These are phyloP conservation scores for Glyptemys insculpta DNA, from an alignment of 2,797 vertebrate species.

Conservation along the genomic window DNA sequence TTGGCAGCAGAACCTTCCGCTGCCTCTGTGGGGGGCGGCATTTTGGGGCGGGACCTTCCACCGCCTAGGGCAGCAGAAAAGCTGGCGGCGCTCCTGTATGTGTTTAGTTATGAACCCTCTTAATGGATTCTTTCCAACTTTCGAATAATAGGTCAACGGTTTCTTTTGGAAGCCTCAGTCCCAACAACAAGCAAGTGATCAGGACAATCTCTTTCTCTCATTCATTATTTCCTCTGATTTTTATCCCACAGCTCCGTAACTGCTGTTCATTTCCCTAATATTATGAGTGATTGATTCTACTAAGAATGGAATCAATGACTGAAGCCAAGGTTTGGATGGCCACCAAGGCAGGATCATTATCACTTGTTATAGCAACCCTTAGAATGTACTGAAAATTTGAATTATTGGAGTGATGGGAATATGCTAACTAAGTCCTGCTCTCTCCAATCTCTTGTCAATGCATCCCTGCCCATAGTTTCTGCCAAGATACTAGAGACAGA, in stretches of 20 bases:
- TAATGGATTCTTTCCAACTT: neutral
- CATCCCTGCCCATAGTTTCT: neutral
- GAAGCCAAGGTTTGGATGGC: neutral
- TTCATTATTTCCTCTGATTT: neutral
- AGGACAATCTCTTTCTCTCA: neutral
- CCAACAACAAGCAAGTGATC: neutral
- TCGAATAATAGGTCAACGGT: neutral
- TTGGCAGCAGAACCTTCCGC: too few species aligned
- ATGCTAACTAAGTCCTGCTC: neutral
- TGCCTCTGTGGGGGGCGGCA: too few species aligned
- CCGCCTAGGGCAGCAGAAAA: too few species aligned
- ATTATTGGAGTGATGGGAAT: neutral
- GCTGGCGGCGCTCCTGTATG: too few species aligned
- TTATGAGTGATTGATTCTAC: neutral
- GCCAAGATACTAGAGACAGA: neutral
- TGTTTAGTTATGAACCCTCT: neutral
- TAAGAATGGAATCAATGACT: accelerated
- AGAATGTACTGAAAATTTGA: neutral
- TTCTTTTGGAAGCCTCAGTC: neutral
- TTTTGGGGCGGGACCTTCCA: too few species aligned
- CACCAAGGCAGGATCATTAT: neutral
- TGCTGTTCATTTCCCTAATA: neutral
- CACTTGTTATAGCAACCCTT: neutral
- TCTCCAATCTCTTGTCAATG: neutral
- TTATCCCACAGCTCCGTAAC: neutral